Base-by-base conservation (phyloP, 2,797 vertebrate genomes). In the Microcaecilia unicolor region DNA sequence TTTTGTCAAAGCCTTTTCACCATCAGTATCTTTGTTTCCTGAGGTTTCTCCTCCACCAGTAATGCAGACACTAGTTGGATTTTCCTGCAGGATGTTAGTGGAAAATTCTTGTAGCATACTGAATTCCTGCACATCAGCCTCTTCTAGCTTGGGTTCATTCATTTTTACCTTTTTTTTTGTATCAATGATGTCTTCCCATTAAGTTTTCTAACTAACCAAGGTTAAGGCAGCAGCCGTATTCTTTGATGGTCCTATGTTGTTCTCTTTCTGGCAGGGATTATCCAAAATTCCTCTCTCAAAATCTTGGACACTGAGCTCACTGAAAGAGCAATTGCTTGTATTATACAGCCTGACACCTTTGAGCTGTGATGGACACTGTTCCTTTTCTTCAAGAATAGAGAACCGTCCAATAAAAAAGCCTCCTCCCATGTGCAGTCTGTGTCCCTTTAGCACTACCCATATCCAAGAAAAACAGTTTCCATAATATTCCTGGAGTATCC, bases 391-490 rank as follows among this genome's bases (percentile, higher is more conserved):
- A 30, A 45, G 37, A 62, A 48, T 2, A 58, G 28, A 27, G 39
- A 46, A 37, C n/a, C n/a, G 1, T 39, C 4, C 4, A 31, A 38
- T 31, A 58, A 39, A 0, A 50, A 47, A 31, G 25, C 3, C 31
- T 58, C 64, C 30, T 61, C 53, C 0, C 29, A 29, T n/a, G 8
- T 58, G 72, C 55, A 74, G 50, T 34, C 61, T 57, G 48, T 52
- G 63, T 60, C 35, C 84, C 67, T 68, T 80, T 67, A 78, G 74
- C 51, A 2, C 74, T 72, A 57, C 55, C 68, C 71, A 75, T 64
- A 31, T 58, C 57, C 11, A 2, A 33, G 32, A 13, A 42, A 56
- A 41, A 28, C 21, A 50, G 58, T 25, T 64, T 58, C 59, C 77
- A 69, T 67, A 43, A 55, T 64, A 67, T 39, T 55, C 25, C 9